These are phyloP conservation scores for Calameuta idolon DNA, from an alignment of 2,888 invertebrate species.

Conservation along the genomic window DNA sequence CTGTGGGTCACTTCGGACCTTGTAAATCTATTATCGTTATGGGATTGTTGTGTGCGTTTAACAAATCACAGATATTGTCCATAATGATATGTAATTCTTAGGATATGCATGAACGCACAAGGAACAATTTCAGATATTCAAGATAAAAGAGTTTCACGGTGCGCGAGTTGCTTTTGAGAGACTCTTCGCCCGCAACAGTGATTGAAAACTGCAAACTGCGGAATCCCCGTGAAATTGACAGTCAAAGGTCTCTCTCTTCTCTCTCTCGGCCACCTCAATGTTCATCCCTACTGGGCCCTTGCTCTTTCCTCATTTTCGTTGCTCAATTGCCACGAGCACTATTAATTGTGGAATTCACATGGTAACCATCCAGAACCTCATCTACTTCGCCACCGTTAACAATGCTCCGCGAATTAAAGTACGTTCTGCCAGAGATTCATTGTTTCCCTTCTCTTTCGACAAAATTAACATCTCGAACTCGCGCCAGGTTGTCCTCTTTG, in stretches of 20 bases:
- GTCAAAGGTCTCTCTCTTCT: neutral
- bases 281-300: neutral
- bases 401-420: neutral
- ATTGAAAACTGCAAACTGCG: neutral
- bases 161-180: neutral
- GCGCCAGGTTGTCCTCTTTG: neutral
- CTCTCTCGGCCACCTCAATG: neutral
- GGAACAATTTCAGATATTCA: neutral
- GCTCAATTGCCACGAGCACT: neutral
- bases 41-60: neutral
- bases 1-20: neutral
- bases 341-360: neutral
- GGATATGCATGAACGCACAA: neutral
- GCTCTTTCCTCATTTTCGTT: neutral
- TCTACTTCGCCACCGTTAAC: neutral
- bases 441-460: neutral
- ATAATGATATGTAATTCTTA: neutral
- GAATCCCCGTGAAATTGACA: neutral
- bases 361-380: neutral
- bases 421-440: neutral
- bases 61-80: neutral
- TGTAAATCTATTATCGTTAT: neutral
- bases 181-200: neutral
- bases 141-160: neutral
- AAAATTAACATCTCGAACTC: neutral